Evolutionary conservation across 2,888 invertebrate species (phyloP), one percentile per base, ranked within the genome.

Genomic region (Myopa testacea): DNA sequence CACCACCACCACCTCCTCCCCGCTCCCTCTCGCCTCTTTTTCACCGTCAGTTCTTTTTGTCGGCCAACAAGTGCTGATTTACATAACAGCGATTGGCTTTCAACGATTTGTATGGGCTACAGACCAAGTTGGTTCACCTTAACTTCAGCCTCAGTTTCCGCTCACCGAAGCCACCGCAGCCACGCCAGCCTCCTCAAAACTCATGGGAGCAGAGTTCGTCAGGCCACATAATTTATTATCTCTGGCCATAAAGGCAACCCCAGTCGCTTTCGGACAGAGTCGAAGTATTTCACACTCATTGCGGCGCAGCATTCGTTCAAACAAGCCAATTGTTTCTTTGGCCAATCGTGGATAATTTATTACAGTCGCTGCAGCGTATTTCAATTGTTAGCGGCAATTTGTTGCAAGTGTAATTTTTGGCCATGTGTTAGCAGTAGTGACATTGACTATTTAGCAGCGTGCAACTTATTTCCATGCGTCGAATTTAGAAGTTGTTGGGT

Each of bases 191-290:
- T 52, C 26, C 45, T 45, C 45, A 6, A 45, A 38, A 37, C 50
- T 1, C n/a, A 7, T 26, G 16, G 55, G 52, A 65, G 34, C 52
- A 75, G 65, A 75, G 74, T 50, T 75, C 65, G 52, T 55, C 52
- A 50, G 74, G 65, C 65, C 63, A 75, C 65, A 65, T 75, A 65
- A 75, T 75, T 75, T 75, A 75, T 75, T 75, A 75, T 14, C 65
- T 63, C 16, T 37, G 52, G 38, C n/a, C 37, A n/a, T 58, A 58
- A 60, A 60, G 52, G 58, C 38, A 38, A 40, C 38, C 19, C 40
- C 60, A 55, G 19, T 8, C 40, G n/a, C 16, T 65, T 38, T 12
- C 34, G 62, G 62, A 10, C 62, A 55, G 16, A 16, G 37, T 38
- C 65, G 34, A 12, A 65, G 10, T 65, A 14, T 16, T 65, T 34